Base-by-base conservation (phyloP, 2,888 invertebrate genomes). In the Andrena chrysosceles region DNA sequence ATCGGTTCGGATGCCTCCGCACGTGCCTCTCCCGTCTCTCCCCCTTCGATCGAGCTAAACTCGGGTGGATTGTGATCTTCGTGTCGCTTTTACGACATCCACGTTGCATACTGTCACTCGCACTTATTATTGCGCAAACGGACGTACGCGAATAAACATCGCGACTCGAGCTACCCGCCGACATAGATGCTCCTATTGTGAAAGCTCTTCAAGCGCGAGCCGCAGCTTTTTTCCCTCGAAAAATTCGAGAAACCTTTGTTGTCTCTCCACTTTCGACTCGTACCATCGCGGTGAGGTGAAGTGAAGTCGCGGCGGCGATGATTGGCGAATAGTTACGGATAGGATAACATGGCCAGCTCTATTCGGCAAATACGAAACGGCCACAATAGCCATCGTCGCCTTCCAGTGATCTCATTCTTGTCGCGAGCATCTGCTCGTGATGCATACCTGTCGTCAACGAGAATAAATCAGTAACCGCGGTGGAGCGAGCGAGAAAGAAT, bases 21-120 rank as follows among this genome's bases (percentile, higher is more conserved):
- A 48, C 80, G 48, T 63, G 52, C 67, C 54, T 54, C 42, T 33
- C 60, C 31, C 60, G 59, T 2, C 54, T n/a, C 42, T 26, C 23
- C 35, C 48, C 62, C 29, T 59, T 20, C 68, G 48, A 52, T 78
- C 68, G 63, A 52, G 59, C 70, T 79, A 80, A 71, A 60, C 72
- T 81, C 82, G 82, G 62, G 81, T 56, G 73, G 81, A 81, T 56
- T 73, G 80, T 72, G 81, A 81, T 81, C 80, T 67, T 72, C 26
- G 62, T 29, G 62, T 63, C 20, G 62, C 33, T 48, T 68, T 81
- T 81, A 73, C 81, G 82, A 81, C 81, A 81, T 73, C 73, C 33
- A 63, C 35, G 31, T 81, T 72, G 59, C 52, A 52, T 54, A 60
- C 26, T 48, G 20, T 10, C 48, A 31, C 13, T 13, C 31, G 52